Evolutionary conservation across 2,113 vertebrate genomes (phyloP), one percentile per base, ranked within the genome.

Genomic region (Paramormyrops kingsleyae): DNA sequence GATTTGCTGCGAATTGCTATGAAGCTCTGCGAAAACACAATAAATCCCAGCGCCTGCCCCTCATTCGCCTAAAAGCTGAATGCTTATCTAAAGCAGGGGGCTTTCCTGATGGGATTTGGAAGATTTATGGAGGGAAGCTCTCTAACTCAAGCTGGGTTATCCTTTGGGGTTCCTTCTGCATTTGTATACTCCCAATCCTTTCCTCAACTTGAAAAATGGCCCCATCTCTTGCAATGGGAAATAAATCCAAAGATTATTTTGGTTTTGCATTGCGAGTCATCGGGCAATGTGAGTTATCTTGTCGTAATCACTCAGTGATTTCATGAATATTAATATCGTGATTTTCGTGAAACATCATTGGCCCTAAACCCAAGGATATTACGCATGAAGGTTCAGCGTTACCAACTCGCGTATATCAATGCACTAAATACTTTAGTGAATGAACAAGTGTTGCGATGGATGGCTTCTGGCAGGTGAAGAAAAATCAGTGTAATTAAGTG

Each of bases 91-190:
- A 92, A 93, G 92, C 88, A 3, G 90, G 89, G 62, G 89, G 91
- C 91, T 92, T 89, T 93, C 93, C 89, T 88, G 90, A 90, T 91
- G 94, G 93, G 93, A 93, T 92, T 88, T 86, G 88, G 90, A 93
- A 95, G 95, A 96, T 96, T 96, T 95, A 96, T 95, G 93, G 94
- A 87, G 93, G 90, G 92, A 90, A 91, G 90, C 91, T 92, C 92
- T 91, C 92, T 94, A 95, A 88, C 93, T 94, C 92, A 93, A 94
- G 92, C 86, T 42, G 89, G 74, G 66, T 92, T 92, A 91, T 93
- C 92, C 94, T 86, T 62, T 92, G 90, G 92, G 93, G 92, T 93
- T 91, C 93, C 91, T 92, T 90, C 91, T 93, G 88, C 92, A 95
- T 95, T 94, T 94, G 94, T 95, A 95, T 95, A 92, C 95, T 92